Base-by-base conservation (phyloP, 2,113 vertebrate species). In the Formicarius rufipectus region DNA sequence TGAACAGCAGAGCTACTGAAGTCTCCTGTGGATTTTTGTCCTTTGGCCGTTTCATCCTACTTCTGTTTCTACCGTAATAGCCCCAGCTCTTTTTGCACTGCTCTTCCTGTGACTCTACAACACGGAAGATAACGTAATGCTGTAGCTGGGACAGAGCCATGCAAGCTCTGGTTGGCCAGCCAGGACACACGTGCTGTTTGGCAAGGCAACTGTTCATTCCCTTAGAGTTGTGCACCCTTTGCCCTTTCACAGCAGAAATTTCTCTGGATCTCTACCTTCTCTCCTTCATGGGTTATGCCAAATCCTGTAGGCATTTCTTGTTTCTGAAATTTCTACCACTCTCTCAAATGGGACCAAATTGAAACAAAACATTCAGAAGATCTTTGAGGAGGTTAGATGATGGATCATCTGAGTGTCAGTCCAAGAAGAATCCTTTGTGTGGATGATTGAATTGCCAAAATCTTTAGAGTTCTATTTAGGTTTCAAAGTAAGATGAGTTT, bases 21-120 rank as follows among this genome's bases (percentile, higher is more conserved):
- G 86, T 93, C 96, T 96, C 96, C 95, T 95, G 96, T 93, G 96
- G 91, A n/a, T 96, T 95, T 92, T 90, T 93, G 86, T 95, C 91
- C 94, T 95, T 95, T 97, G 93, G 91, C 93, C 86, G 95, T 96
- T 96, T 93, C 87, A 95, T 96, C 89, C 84, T 67, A 95, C 93
- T 95, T 93, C 93, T 97, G 83, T 96, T 95, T 84, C 84, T 80
- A 44, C 63, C 93, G 87, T 89, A 95, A 95, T 77, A 87, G 89
- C 76, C 35, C 33, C 60, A 56, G 86, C 52, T 92, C 91, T 93
- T 89, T 95, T 85, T 80, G 47, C 55, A 2, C 80, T 67, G 83
- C 66, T 94, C 44, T 97, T 97, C 95, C 95, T 97, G 95, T 95
- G 93, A 82, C 86, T 89, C 39, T 2, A 19, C 8, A 2, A 44